A percentile compares a stretch with the other conserved stretches of the same genome.
These are phyloP conservation scores for Thermophis baileyi DNA, from an alignment of 2,113 vertebrate species.

Conservation along the genomic window DNA sequence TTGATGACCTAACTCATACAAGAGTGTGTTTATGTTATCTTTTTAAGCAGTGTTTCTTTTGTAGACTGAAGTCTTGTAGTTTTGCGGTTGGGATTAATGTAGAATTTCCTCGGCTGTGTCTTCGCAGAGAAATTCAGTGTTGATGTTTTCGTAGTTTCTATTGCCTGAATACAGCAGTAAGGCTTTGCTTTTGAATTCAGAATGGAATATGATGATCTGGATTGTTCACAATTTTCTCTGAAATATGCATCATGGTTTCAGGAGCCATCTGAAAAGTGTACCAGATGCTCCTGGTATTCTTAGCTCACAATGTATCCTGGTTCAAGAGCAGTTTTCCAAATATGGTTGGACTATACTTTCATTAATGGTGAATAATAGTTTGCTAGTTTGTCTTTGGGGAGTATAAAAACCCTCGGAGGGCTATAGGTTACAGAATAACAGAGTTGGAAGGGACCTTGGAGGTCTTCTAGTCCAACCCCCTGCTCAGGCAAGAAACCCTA, in stretches of 20 bases:
- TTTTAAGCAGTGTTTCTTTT: neutral
- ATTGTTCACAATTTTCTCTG: neutral
- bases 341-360: neutral
- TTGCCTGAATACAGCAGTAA: neutral
- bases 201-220: neutral
- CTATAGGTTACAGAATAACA: neutral
- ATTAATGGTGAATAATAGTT: neutral
- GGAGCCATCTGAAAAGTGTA: neutral
- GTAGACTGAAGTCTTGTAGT: neutral
- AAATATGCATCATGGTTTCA: neutral
- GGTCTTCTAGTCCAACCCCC: too few relatives aligned
- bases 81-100: neutral
- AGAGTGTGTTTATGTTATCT: neutral
- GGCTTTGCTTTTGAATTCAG: neutral
- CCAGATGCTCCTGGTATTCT: neutral
- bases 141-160: neutral
- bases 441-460: too few relatives aligned
- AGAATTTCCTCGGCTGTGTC: neutral
- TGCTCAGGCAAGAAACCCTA: too few relatives aligned
- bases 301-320: neutral
- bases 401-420: neutral
- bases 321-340: neutral
- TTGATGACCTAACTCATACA: neutral
- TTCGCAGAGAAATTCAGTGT: neutral
- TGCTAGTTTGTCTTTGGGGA: neutral